Conservation (phyloP, 2,113 vertebrate genomes). For the Macquaria australasica region DNA sequence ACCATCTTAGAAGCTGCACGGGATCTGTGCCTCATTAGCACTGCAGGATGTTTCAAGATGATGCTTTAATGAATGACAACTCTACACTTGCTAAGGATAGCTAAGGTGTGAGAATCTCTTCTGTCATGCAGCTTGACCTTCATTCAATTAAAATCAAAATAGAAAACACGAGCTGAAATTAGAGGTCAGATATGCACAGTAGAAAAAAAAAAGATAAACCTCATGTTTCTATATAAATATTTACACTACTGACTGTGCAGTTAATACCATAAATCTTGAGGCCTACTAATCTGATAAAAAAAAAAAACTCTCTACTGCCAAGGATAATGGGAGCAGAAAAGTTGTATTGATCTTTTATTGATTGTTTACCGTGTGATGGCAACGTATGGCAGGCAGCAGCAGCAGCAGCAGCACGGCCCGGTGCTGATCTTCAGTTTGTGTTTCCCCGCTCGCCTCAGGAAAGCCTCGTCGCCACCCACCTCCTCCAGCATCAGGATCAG, state of each 20-base stretch:
- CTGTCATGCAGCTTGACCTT: no score
- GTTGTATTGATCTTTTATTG: no score
- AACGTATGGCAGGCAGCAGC: conserved; percentile 85
- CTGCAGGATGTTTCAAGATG: background rate
- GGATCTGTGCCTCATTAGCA: conserved; percentile 15
- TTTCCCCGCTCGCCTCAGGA: conserved; percentile 81
- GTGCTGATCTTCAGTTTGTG: conserved; percentile 86
- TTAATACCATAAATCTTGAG: background rate
- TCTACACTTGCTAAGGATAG: no score
- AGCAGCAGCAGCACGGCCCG: conserved; percentile 90
- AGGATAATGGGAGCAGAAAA: background rate
- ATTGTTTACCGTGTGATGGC: conserved; percentile 85
- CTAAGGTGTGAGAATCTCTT: no score
- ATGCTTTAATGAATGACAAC: no score
- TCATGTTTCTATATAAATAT: background rate
- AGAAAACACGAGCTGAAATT: no score
- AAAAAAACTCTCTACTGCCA: background rate
- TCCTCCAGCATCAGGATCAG: conserved; percentile 90
- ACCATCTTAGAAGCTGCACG: background rate
- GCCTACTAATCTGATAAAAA: background rate
- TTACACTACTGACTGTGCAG: background rate
- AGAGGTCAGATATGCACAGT: background rate
- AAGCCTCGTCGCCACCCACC: conserved; percentile 85
- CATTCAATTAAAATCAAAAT: no score
- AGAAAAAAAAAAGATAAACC: background rate